Evolutionary conservation across 2,113 vertebrate species (phyloP), one percentile per base, ranked within the genome.

Genomic region (Pseudorhombus dupliciocellatus): DNA sequence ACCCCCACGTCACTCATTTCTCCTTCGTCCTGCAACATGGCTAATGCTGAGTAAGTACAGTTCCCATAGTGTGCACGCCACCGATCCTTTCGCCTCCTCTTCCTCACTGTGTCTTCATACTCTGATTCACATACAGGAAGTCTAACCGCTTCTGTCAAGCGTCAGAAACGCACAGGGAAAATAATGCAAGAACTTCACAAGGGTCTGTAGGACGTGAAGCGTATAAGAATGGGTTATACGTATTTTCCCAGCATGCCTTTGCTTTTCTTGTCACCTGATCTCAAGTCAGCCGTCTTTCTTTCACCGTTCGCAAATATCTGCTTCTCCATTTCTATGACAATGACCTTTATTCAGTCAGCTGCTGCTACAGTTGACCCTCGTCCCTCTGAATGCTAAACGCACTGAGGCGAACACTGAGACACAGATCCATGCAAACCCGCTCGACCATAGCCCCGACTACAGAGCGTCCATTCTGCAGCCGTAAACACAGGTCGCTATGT

Each of bases 1-100:
- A 52, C 8, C 60, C 62, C 28, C 57, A 59, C 66, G 52, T 66
- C 30, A 24, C 74, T 75, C 55, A 53, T 30, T 67, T 73, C 59
- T 72, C 62, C 77, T 69, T 79, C 82, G 70, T 14, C 75, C 25
- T 28, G 57, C 63, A 76, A 75, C 80, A 92, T 92, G 91, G 89
- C 91, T 15, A 89, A 89, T 51, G 73, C 85, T 81, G 86, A 87
- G 91, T 92, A 84, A 91, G 91, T 90, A 73, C n/a, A 61, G 25
- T 0, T 3, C 30, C 60, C 63, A 22, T 26, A 55, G 2, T 25
- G 11, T 69, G n/a, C 51, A 51, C 16, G 15, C 22, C 22, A 21
- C 30, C 22, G 24, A 67, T 52, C 55, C 26, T 24, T 24, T 21
- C 18, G 22, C 26, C 8, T 34, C 10, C 11, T 55, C 60, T 58